These are phyloP conservation scores for Dendrolimus houi DNA, from an alignment of 2,888 invertebrate species.

Conservation along the genomic window DNA sequence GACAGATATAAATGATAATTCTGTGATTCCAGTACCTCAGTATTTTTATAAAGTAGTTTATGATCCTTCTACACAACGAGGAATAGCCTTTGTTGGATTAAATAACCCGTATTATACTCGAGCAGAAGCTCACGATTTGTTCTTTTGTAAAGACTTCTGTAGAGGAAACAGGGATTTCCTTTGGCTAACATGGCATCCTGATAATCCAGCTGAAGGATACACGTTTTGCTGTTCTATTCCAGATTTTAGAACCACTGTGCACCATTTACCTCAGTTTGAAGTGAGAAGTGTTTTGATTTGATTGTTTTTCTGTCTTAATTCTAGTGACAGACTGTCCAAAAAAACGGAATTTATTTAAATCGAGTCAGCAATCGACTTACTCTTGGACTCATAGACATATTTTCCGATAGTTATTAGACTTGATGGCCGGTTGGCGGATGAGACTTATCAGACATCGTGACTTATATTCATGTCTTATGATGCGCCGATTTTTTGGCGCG, in stretches of 20 bases:
- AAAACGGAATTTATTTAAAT: too few species aligned
- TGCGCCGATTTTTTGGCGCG: too few species aligned
- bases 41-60: conserved; percentile 75
- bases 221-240: conserved; percentile 77
- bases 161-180: conserved; percentile 60
- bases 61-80: conserved; percentile 58
- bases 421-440: too few species aligned
- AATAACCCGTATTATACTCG: conserved; percentile 76
- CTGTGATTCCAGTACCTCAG: conserved; percentile 57
- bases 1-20: conserved; percentile 49
- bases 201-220: conserved; percentile 65
- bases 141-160: conserved; percentile 69
- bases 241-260: conserved; percentile 66
- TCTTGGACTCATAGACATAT: too few species aligned
- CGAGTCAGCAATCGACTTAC: too few species aligned
- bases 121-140: conserved; percentile 35
- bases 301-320: neutral
- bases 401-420: too few species aligned
- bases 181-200: conserved; percentile 77
- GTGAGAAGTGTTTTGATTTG: conserved; percentile 46
- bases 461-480: too few species aligned
- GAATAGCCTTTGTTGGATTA: conserved; percentile 76
- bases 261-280: conserved; percentile 68
- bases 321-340: too few species aligned
- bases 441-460: too few species aligned